These are phyloP conservation scores for Bombyx huttoni DNA, from an alignment of 2,888 invertebrate genomes.

Conservation along the genomic window DNA sequence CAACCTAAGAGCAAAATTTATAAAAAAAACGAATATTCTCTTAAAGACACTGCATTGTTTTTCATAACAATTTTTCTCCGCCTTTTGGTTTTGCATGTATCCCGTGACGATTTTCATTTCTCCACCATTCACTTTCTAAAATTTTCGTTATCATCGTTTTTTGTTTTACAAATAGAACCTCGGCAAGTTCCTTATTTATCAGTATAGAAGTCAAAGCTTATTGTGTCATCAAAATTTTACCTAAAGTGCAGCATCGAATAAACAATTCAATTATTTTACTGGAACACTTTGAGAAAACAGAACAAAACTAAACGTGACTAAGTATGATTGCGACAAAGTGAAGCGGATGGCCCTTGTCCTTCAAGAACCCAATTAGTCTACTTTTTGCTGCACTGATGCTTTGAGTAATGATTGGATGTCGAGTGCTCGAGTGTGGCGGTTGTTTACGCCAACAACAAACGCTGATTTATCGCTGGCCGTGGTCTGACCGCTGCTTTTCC, in stretches of 20 bases:
- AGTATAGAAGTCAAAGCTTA: not conserved
- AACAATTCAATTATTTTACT: constrained; percentile 2
- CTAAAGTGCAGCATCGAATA: not conserved
- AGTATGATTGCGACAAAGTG: constrained; percentile 56
- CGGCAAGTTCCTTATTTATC: not conserved
- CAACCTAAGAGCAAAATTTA: constrained; percentile 35
- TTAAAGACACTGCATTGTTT: constrained; percentile 17
- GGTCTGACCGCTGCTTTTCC: constrained; percentile 19
- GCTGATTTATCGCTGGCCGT: constrained; percentile 46
- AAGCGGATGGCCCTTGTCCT: constrained; percentile 58
- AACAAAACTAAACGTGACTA: constrained; percentile 64
- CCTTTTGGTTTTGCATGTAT: constrained; percentile 19
- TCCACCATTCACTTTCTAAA: constrained; percentile 18
- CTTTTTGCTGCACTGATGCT: constrained; percentile 64
- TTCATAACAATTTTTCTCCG: constrained; percentile 15
- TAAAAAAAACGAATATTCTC: constrained; percentile 20
- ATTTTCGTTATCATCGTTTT: constrained; percentile 24
- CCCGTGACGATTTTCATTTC: constrained; percentile 17
- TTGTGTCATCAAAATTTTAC: constrained; percentile 1
- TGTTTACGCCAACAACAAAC: constrained; percentile 56
- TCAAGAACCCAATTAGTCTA: constrained; percentile 65
- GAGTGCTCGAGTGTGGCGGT: constrained; percentile 38
- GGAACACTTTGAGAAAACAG: constrained; percentile 29
- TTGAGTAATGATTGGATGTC: constrained; percentile 61
- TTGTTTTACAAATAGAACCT: constrained; percentile 17